phyloP scores from a whole-genome alignment of 2,797 vertebrate species.

The Babyrousa celebensis region DNA sequence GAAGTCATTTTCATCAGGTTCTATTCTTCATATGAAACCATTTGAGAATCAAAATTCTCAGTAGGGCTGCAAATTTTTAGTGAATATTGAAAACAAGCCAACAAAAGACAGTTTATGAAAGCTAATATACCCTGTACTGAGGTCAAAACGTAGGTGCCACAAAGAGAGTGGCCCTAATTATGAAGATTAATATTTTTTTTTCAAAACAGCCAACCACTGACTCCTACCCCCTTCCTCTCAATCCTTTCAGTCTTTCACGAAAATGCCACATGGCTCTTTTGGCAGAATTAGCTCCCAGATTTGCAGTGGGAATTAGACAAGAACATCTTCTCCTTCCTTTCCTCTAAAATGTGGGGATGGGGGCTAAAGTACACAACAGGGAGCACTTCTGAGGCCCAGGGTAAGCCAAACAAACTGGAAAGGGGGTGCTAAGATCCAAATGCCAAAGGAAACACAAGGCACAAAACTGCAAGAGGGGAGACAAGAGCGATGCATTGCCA shows the following conservation, averaged over 20 bases:
- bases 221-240: neutral
- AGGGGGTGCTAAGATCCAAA: conserved; percentile 58
- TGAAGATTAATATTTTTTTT: conserved; percentile 25
- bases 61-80: conserved; percentile 57
- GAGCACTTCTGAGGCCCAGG: conserved; percentile 67
- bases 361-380: conserved; percentile 62
- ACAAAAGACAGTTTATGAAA: conserved; percentile 42
- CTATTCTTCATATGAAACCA: conserved; percentile 64
- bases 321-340: conserved; percentile 81
- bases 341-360: conserved; percentile 53
- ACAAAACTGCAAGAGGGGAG: neutral
- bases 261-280: conserved; percentile 82
- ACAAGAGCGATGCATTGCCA: neutral
- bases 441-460: conserved; percentile 68
- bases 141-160: conserved; percentile 47
- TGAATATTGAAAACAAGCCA: conserved; percentile 65
- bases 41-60: conserved; percentile 54
- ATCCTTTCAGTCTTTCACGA: conserved; percentile 63
- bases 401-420: conserved; percentile 43
- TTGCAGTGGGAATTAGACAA: conserved; percentile 81
- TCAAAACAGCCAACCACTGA: conserved; percentile 29
- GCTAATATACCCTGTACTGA: conserved; percentile 39
- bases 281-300: conserved; percentile 80
- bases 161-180: conserved; percentile 29
- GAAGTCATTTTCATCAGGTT: conserved; percentile 50